Evolutionary conservation across 2,113 vertebrate species (phyloP).

Genomic region (Xiphophorus maculatus): DNA sequence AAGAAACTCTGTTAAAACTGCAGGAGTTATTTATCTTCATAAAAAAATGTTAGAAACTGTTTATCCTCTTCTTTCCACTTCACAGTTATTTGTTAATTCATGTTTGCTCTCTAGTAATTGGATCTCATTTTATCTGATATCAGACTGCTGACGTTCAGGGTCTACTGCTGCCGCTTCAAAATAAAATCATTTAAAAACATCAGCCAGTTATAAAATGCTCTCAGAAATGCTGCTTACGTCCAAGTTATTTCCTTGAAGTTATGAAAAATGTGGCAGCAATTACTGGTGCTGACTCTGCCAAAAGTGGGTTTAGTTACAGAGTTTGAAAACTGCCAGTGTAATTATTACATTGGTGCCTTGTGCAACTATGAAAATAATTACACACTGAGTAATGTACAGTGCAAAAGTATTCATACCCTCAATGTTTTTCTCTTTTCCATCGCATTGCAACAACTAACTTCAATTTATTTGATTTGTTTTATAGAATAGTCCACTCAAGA

Average conservation of each 20-base stretch:
- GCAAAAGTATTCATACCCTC: not conserved
- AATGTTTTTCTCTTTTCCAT: not conserved
- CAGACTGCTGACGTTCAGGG: not conserved
- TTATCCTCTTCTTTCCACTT: not conserved
- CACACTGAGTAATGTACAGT: not conserved
- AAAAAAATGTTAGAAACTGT: not conserved
- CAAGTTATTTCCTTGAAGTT: conserved; percentile 1
- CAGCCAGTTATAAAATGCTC: not conserved
- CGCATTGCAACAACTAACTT: not conserved
- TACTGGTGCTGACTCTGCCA: not conserved
- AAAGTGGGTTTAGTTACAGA: not conserved
- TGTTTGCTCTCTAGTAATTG: not conserved
- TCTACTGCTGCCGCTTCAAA: not conserved
- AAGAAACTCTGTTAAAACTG: not conserved
- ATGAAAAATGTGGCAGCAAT: not conserved
- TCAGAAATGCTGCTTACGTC: not conserved
- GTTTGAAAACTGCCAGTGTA: not conserved
- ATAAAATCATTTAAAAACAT: not conserved
- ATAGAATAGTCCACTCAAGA: too few species aligned
- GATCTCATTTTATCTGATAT: not conserved
- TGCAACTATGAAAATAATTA: not conserved
- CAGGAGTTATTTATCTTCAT: too few species aligned
- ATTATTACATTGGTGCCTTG: not conserved
- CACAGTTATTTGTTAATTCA: not conserved
- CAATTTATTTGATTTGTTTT: not conserved